Conservation (phyloP, 2,797 vertebrate species). For the Danio choprae region DNA sequence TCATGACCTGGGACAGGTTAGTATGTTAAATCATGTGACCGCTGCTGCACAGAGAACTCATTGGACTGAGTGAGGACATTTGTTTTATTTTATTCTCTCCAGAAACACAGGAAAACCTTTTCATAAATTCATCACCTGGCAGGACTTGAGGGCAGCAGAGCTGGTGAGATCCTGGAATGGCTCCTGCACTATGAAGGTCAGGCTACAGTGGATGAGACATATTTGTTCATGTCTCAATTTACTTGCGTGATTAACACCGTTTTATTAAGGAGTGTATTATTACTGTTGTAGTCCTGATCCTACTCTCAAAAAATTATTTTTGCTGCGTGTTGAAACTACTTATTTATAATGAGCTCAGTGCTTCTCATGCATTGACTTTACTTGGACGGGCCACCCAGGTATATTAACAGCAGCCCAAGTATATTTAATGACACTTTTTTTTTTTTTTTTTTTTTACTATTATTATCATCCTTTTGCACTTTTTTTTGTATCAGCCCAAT, state of each 20-base stretch:
- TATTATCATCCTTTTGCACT: too few species aligned
- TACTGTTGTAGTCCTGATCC: background rate
- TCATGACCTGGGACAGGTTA: conserved; percentile 95
- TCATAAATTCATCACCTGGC: conserved; percentile 98
- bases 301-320: background rate
- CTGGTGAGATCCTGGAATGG: conserved; percentile 92
- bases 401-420: too few species aligned
- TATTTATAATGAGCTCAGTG: too few species aligned
- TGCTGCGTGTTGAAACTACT: too few species aligned
- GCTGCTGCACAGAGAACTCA: background rate
- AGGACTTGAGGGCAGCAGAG: conserved; percentile 88
- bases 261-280: too few species aligned
- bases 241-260: background rate
- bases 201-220: background rate
- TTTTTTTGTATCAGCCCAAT: too few species aligned
- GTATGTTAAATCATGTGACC: conserved; percentile 39
- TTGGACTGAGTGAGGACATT: background rate
- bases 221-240: background rate
- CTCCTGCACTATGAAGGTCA: conserved; percentile 89
- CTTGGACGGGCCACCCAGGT: too few species aligned
- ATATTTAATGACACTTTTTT: too few species aligned
- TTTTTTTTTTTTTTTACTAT: too few species aligned
- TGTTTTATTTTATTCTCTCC: conserved; percentile 33
- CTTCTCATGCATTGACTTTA: too few species aligned
- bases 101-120: conserved; percentile 91